phyloP scores from a whole-genome alignment of 2,888 invertebrate genomes.

The Hermaeophaga mercurialis region DNA sequence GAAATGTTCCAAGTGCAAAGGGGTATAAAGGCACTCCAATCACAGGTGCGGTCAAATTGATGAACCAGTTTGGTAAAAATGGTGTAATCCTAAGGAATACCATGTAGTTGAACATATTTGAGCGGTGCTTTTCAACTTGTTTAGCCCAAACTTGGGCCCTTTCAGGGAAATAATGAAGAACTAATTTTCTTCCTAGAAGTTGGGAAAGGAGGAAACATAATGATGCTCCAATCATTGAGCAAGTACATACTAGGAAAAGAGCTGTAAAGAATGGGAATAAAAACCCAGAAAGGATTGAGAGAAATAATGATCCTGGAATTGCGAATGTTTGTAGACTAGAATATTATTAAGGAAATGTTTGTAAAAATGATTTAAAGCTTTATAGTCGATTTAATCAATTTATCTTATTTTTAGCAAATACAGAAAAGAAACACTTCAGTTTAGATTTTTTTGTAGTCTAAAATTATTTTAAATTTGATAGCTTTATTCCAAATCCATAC shows the following conservation, averaged over 20 bases:
- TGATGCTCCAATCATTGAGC: conserved; percentile 95
- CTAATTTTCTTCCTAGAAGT: conserved; percentile 83
- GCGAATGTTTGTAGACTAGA: conserved; percentile 96
- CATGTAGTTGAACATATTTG: conserved; percentile 93
- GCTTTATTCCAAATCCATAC: too few relatives aligned
- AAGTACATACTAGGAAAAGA: conserved; percentile 84
- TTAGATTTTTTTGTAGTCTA: neutral
- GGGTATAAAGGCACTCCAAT: conserved; percentile 92
- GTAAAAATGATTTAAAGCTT: neutral
- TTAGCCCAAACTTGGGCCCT: conserved; percentile 84
- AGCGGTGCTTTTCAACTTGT: conserved; percentile 82
- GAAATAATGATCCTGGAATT: conserved; percentile 97
- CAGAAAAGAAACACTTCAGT: neutral
- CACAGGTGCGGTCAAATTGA: conserved; percentile 94
- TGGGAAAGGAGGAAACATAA: conserved; percentile 94
- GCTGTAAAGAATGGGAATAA: conserved; percentile 93
- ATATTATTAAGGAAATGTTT: conserved; percentile 50
- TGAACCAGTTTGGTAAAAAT: conserved; percentile 98
- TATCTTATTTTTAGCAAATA: neutral
- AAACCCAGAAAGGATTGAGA: conserved; percentile 96
- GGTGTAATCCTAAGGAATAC: conserved; percentile 97
- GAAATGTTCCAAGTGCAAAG: conserved; percentile 94
- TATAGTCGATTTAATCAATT: neutral
- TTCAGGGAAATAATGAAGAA: conserved; percentile 77
- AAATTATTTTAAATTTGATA: neutral